phyloP scores from a whole-genome alignment of 2,113 vertebrate species.

The Psophia crepitans region DNA sequence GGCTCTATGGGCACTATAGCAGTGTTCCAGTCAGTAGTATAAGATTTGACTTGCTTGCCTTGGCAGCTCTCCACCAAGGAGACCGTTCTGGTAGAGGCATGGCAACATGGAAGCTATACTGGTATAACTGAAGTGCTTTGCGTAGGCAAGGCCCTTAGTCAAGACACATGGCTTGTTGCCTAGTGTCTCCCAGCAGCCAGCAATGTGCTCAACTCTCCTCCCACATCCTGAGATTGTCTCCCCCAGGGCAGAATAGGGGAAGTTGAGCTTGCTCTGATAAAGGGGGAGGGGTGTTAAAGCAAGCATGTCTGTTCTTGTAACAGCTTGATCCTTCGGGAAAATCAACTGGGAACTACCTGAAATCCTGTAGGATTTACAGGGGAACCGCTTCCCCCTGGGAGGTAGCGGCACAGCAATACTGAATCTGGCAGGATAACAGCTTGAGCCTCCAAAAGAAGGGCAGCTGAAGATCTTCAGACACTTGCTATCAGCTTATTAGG shows the following conservation, averaged over 20 bases:
- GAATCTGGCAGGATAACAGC: not conserved
- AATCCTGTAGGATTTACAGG: not conserved
- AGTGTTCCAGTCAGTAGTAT: not conserved
- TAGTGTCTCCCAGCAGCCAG: constrained; percentile 60
- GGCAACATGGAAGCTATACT: constrained; percentile 15
- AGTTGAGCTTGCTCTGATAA: constrained; percentile 48
- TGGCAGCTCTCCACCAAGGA: not conserved
- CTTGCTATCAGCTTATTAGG: not conserved
- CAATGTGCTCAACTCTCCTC: constrained; percentile 54
- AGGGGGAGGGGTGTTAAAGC: constrained; percentile 62
- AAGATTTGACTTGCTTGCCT: not conserved
- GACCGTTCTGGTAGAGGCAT: not conserved
- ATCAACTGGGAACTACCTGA: not conserved
- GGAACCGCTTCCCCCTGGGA: not conserved
- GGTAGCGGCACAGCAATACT: not conserved
- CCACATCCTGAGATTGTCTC: constrained; percentile 70
- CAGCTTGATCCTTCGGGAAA: not conserved
- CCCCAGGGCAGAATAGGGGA: constrained; percentile 65
- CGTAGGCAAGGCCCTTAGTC: constrained; percentile 55
- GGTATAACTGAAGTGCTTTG: not conserved
- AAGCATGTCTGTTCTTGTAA: constrained; percentile 1
- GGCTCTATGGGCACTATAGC: not conserved
- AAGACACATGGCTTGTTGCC: constrained; percentile 47
- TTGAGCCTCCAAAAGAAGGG: not conserved
- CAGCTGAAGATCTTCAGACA: not conserved